These are phyloP conservation scores for Heliconius melpomene DNA, from an alignment of 1,140 invertebrate species.

Conservation along the genomic window DNA sequence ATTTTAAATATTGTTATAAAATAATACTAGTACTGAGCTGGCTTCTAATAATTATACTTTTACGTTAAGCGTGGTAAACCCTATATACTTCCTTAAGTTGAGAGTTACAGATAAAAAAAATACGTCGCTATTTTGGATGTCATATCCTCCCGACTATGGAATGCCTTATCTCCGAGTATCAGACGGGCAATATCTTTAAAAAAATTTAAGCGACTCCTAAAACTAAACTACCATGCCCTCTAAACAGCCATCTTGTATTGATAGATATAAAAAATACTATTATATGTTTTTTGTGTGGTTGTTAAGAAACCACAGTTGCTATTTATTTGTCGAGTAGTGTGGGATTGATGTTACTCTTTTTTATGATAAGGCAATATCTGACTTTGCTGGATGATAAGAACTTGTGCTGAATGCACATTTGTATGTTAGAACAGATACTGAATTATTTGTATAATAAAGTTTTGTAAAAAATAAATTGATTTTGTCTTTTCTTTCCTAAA, in stretches of 20 bases:
- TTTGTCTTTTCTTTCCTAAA: background rate
- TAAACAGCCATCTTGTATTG: too few species aligned
- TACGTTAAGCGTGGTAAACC: too few species aligned
- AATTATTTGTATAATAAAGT: conserved; percentile 70
- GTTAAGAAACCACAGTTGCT: background rate
- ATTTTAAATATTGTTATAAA: background rate
- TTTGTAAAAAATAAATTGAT: conserved; percentile 41
- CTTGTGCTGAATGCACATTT: conserved; percentile 43
- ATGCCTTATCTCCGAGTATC: too few species aligned
- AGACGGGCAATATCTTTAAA: too few species aligned
- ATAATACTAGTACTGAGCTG: too few species aligned
- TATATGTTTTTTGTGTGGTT: conserved; percentile 9
- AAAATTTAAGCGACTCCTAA: too few species aligned
- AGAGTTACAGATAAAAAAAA: too few species aligned
- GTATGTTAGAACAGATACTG: conserved; percentile 49
- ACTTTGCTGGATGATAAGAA: conserved; percentile 39
- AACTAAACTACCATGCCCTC: too few species aligned
- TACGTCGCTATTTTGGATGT: too few species aligned
- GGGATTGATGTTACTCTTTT: conserved; percentile 34
- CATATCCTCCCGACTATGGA: too few species aligned
- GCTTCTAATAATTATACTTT: too few species aligned
- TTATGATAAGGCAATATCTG: conserved; percentile 30
- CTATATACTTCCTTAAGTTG: too few species aligned
- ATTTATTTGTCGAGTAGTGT: conserved; percentile 21
- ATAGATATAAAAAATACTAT: background rate